Evolutionary conservation across 2,888 invertebrate species (phyloP), one percentile per base, ranked within the genome.

Genomic region (Linhomoeus sp.): DNA sequence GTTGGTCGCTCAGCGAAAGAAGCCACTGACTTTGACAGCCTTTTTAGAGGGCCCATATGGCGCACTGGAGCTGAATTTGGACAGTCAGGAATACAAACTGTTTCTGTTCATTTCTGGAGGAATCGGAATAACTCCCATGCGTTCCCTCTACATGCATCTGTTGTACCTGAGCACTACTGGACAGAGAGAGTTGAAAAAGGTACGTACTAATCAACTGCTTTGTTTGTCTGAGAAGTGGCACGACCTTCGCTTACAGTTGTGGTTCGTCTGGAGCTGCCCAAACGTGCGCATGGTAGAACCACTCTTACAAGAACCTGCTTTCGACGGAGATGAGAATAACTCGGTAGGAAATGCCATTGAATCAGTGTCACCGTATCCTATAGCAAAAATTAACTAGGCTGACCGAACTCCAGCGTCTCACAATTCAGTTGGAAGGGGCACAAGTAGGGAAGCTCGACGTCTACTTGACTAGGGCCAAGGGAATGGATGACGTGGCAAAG

Each of bases 51-150:
- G 43, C 9, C 43, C 43, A 7, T 43, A 43, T 25, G 43, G 43
- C 14, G 5, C 20, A 3, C 33, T 35, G 7, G 15, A 33, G 22
- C 3, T 43, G n/a, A 33, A 45, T n/a, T 15, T 45, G 5, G 45
- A 39, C 15, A 29, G 37, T 25, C 9, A 39, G 9, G 20, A 37
- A 9, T 45, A 45, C 24, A 15, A 40, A 29, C 5, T 45, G 39
- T 45, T 45, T 26, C 24, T 45, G 37, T 26, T 45, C 38, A 23
- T 45, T 2, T 24, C 39, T 14, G 45, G 45, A 2, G 45, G 45
- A 14, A 45, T 45, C 29, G 45, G 45, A n/a, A 39, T 45, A 24
- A 40, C 45, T 2, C 45, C 45, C 29, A 40, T 45, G 19, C 45
- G 29, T n/a, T 39, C 39, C 15, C 26, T 45, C 33, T 45, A 40